Evolutionary conservation across 2,797 vertebrate species (phyloP), one percentile per base, ranked within the genome.

Genomic region (Neosalanx taihuensis): DNA sequence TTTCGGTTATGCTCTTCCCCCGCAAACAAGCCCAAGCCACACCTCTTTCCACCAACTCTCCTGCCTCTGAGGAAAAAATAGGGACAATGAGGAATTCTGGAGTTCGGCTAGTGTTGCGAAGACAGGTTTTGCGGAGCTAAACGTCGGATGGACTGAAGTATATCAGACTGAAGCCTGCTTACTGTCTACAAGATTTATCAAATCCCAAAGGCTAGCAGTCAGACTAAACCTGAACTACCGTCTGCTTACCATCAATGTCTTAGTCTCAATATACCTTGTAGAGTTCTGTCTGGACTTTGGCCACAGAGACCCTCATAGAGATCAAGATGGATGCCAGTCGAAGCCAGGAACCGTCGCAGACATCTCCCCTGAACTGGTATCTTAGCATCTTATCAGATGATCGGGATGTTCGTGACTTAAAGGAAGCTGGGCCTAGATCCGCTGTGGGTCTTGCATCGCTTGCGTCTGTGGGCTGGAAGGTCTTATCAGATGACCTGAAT

Each of bases 321-420:
- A n/a, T 31, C 33, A 9, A 64, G 62, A 35, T 64, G 6, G 30
- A 64, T n/a, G 62, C 62, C 31, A 64, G 62, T 35, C 64, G 6
- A 23, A 26, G 26, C 20, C 20, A 5, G 10, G 20, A 37, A 33
- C 31, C n/a, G 62, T 64, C 46, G 13, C 26, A 37, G 62, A 64
- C 4, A 37, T n/a, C 5, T 65, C 37, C 46, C 41, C 46, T 37
- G 46, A n/a, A 49, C 15, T 37, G 41, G 64, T 23, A 23, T 13
- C 23, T 12, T 26, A 49, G 10, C 35, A 13, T 46, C 64, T 65
- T 49, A 65, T 65, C 37, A 49, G 20, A 49, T 65, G 20, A 65
- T 37, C 64, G 13, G 64, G 37, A 65, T 49, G 64, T 6, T 6
- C 61, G 3, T 35, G 20, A 65, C 12, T 65, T 49, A 12, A 49